Base-by-base conservation (phyloP, 2,113 vertebrate genomes). In the Synchiropus splendidus region DNA sequence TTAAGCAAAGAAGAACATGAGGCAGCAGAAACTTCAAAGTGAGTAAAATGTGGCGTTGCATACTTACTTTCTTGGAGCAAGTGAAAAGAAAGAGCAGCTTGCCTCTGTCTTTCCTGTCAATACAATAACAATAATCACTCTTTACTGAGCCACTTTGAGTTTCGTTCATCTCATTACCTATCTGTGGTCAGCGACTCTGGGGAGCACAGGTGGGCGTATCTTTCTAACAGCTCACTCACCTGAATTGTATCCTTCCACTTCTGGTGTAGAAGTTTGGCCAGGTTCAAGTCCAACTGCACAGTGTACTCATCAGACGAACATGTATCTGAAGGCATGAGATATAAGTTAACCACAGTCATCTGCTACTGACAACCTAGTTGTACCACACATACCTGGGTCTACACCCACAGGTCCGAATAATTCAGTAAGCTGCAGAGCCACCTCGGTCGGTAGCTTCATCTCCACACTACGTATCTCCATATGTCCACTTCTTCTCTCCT, bases 161-260 rank as follows among this genome's bases (percentile, higher is more conserved):
- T n/a, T n/a, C n/a, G n/a, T n/a, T n/a, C n/a, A n/a, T n/a, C n/a
- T n/a, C n/a, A n/a, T n/a, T n/a, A n/a, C n/a, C n/a, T n/a, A n/a
- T n/a, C n/a, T n/a, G n/a, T n/a, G n/a, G n/a, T n/a, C n/a, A n/a
- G n/a, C n/a, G n/a, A n/a, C n/a, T n/a, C n/a, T n/a, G n/a, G n/a
- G n/a, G n/a, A n/a, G n/a, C n/a, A n/a, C n/a, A n/a, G n/a, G 0
- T 91, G 51, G 42, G 89, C 88, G 69, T 97, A 93, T 68, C 94
- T 91, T 43, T 86, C 85, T n/a, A 93, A 82, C 47, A n/a, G n/a
- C n/a, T n/a, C n/a, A n/a, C 87, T 74, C 57, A 94, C 95, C 87
- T 91, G 85, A 48, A 98, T 84, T 49, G 91, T 90, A 66, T 92
- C 89, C 77, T 92, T 98, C 95, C 94, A 99, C 74, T 91, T 97